phyloP scores from a whole-genome alignment of 2,797 vertebrate genomes.

The Tolypeutes matacus region DNA sequence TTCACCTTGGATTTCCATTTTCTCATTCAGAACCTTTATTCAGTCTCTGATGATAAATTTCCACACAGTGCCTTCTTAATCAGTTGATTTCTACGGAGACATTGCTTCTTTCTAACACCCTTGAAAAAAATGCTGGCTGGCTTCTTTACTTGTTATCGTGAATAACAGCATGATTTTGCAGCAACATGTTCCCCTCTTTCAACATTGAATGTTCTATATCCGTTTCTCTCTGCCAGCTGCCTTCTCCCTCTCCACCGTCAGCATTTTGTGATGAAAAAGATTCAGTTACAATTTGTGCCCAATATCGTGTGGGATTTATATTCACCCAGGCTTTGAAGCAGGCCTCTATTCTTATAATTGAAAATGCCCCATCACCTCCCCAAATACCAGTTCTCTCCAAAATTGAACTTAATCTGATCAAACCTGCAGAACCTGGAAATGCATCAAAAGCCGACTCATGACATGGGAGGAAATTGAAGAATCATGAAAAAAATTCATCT shows the following conservation, averaged over 20 bases:
- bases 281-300: constrained; percentile 37
- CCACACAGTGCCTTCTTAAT: constrained; percentile 32
- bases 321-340: constrained; percentile 63
- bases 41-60: constrained; percentile 56
- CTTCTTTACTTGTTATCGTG: constrained; percentile 52
- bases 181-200: constrained; percentile 36
- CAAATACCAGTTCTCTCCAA: constrained; percentile 4
- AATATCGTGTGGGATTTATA: constrained; percentile 39
- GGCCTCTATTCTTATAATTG: background rate
- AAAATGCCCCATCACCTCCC: constrained; percentile 49
- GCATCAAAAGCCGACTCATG: background rate
- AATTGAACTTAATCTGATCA: background rate
- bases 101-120: constrained; percentile 22
- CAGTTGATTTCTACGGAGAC: constrained; percentile 60
- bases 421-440: constrained; percentile 26
- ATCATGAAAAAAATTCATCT: background rate
- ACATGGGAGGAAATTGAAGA: background rate
- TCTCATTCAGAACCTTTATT: background rate
- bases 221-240: constrained; percentile 72
- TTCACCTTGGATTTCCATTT: background rate
- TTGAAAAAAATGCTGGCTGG: constrained; percentile 59
- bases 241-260: constrained; percentile 55
- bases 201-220: constrained; percentile 17
- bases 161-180: constrained; percentile 77
- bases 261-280: constrained; percentile 73